phyloP scores from a whole-genome alignment of 2,797 vertebrate genomes.

The Hydrophis major region DNA sequence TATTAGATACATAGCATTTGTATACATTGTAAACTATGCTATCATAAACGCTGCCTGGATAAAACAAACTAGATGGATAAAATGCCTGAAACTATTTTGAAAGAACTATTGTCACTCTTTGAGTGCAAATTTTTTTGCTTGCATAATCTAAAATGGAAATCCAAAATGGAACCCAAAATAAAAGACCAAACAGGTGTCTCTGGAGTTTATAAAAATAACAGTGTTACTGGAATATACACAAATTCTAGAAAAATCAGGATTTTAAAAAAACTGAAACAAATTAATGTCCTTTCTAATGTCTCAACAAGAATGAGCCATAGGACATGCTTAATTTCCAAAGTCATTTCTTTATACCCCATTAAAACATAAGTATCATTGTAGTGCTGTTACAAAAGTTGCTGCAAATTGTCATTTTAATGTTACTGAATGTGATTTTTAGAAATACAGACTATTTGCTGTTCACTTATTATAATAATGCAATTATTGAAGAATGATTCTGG shows the following conservation, averaged over 20 bases:
- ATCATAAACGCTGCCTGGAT: background rate
- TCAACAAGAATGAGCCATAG: background rate
- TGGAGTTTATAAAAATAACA: background rate
- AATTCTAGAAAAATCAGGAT: too few species aligned
- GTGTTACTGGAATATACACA: background rate
- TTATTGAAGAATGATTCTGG: background rate
- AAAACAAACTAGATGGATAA: background rate
- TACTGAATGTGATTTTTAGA: background rate
- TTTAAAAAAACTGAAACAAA: background rate
- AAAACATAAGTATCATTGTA: background rate
- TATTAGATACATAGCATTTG: background rate
- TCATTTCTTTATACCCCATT: background rate
- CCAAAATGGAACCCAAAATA: background rate
- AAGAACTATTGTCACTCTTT: background rate
- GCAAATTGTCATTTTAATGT: background rate
- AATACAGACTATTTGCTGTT: background rate
- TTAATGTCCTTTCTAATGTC: background rate
- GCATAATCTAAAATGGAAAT: background rate
- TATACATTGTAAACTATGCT: background rate
- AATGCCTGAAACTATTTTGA: background rate
- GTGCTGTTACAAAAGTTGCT: background rate
- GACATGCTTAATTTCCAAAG: background rate
- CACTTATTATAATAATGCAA: background rate
- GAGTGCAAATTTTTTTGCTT: background rate
- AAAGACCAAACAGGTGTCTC: background rate